These are phyloP conservation scores for Temnothorax longispinosus DNA, from an alignment of 1,140 invertebrate species.

Conservation along the genomic window DNA sequence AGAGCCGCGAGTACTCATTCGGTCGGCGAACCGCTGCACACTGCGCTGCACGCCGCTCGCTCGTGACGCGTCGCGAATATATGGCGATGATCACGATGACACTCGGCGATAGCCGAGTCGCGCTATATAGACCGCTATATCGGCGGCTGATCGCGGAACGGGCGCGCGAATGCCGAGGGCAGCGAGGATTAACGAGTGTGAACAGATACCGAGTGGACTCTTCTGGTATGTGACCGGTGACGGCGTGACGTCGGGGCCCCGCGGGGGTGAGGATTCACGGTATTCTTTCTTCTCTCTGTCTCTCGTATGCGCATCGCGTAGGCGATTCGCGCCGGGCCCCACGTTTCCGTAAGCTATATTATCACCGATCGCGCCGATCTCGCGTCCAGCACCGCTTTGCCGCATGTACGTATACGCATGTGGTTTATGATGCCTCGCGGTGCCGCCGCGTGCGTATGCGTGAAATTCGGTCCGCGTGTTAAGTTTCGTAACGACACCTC, in stretches of 20 bases:
- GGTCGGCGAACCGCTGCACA: slow-evolving; percentile 36
- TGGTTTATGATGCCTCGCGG: slow-evolving; percentile 68
- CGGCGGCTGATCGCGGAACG: slow-evolving; percentile 53
- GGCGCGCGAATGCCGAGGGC: slow-evolving; percentile 12
- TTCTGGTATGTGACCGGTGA: slow-evolving; percentile 27
- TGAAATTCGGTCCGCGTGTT: slow-evolving; percentile 37
- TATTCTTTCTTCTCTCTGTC: slow-evolving; percentile 50
- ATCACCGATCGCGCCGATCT: slow-evolving; percentile 67
- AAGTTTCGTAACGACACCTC: slow-evolving; percentile 63
- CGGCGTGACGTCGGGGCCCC: background rate
- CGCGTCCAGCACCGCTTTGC: slow-evolving; percentile 54
- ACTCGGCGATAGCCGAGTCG: slow-evolving; percentile 57
- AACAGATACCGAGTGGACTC: slow-evolving; percentile 15
- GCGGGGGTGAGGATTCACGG: slow-evolving; percentile 33
- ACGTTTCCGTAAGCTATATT: slow-evolving; percentile 72
- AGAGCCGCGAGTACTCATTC: slow-evolving; percentile 44
- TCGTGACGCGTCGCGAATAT: slow-evolving; percentile 59
- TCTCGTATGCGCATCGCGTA: background rate
- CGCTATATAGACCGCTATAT: slow-evolving; percentile 23
- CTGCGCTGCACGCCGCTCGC: slow-evolving; percentile 25
- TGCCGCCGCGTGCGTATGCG: slow-evolving; percentile 49
- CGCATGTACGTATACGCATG: too few relatives aligned
- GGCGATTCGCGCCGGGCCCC: too few relatives aligned
- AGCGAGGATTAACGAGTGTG: slow-evolving; percentile 46
- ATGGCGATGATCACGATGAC: slow-evolving; percentile 60